A percentile compares a stretch with the other conserved stretches of the same genome.
Conservation (phyloP, 2,888 invertebrate genomes). For the Palloptera scutellata region DNA sequence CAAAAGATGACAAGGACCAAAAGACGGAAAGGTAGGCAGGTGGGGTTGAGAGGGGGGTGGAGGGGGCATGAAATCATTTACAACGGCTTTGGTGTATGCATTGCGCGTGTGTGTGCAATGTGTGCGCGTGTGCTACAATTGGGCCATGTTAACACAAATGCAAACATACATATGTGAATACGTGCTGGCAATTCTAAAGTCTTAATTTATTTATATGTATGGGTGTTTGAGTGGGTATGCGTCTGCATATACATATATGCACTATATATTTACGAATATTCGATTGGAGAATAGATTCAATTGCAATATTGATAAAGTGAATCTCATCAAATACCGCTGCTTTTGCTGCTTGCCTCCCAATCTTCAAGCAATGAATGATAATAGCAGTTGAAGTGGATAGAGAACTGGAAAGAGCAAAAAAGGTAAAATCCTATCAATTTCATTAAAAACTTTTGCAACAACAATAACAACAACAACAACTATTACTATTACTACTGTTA, state of each 20-base stretch:
- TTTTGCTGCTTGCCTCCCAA: no score
- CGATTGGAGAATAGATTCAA: slow-evolving; percentile 19
- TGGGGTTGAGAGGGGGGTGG: no score
- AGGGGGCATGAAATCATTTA: no score
- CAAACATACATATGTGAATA: slow-evolving; percentile 8
- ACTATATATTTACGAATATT: slow-evolving; percentile 35
- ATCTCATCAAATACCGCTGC: neutral
- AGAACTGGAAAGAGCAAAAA: no score
- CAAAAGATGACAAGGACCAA: no score
- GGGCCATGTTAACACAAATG: neutral
- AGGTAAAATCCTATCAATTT: no score
- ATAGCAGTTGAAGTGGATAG: no score
- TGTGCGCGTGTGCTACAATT: neutral
- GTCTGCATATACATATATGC: slow-evolving; percentile 30
- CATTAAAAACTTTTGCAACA: neutral
- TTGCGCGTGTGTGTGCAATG: slow-evolving; percentile 4
- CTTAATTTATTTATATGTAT: neutral
- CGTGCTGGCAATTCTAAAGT: slow-evolving; percentile 27
- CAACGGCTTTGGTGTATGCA: no score
- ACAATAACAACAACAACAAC: neutral
- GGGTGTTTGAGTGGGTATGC: slow-evolving; percentile 8
- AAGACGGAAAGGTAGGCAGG: no score
- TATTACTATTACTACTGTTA: neutral
- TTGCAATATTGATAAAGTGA: slow-evolving; percentile 27
- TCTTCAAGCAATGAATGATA: no score